Conservation (phyloP, 1,140 invertebrate genomes). For the Zaprionus davidi region DNA sequence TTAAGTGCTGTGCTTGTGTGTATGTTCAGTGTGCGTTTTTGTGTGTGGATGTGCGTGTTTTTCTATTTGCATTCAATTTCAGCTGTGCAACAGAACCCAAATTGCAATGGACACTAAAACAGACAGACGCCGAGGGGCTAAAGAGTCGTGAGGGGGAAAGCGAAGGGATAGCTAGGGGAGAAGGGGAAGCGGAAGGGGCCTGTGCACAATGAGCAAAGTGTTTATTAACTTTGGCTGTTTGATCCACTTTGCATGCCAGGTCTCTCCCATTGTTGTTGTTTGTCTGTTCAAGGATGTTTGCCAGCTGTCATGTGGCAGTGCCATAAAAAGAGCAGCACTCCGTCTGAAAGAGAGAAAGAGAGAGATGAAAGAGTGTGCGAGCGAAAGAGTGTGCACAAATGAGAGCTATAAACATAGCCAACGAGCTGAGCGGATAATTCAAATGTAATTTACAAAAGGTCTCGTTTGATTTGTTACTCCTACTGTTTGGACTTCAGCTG, state of each 20-base stretch:
- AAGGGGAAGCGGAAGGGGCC: neutral
- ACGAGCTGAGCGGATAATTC: conserved; percentile 68
- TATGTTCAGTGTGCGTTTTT: conserved; percentile 14
- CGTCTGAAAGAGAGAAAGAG: neutral
- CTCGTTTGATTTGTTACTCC: conserved; percentile 80
- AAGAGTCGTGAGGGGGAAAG: neutral
- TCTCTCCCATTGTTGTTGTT: conserved; percentile 37
- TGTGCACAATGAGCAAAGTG: conserved; percentile 57
- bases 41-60: conserved; percentile 53
- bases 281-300: conserved; percentile 62
- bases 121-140: conserved; percentile 10
- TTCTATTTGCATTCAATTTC: conserved; percentile 81
- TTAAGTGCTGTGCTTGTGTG: conserved; percentile 66
- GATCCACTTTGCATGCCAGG: conserved; percentile 72
- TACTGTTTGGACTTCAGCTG: conserved; percentile 18
- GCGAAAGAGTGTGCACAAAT: neutral
- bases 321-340: conserved; percentile 43
- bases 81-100: conserved; percentile 73
- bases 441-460: conserved; percentile 81
- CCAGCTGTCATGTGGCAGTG: conserved; percentile 59
- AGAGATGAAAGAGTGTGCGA: neutral
- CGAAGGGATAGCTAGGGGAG: neutral
- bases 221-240: conserved; percentile 82
- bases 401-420: conserved; percentile 4
- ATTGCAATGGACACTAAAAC: conserved; percentile 74